Evolutionary conservation across 2,797 vertebrate genomes (phyloP).

Genomic region (Darevskia mixta): DNA sequence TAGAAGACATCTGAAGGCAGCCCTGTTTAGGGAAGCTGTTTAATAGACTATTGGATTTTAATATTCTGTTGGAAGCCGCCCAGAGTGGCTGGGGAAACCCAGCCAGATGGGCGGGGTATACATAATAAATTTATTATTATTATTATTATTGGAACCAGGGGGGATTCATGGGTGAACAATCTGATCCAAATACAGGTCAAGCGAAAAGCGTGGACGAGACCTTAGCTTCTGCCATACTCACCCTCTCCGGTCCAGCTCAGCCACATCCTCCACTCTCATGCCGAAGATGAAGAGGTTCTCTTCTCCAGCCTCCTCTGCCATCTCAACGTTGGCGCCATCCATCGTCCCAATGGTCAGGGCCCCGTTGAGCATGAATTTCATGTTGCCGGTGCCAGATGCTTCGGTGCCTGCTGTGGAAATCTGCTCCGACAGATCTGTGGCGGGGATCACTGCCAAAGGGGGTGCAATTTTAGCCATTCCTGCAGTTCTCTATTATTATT

Average conservation of each 20-base stretch:
- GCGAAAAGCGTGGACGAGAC: too few species aligned
- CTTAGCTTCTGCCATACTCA: constrained; percentile 59
- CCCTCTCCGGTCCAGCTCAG: constrained; percentile 88
- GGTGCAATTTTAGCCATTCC: not conserved
- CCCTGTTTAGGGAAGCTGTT: too few species aligned
- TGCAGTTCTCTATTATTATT: not conserved
- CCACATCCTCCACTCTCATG: constrained; percentile 92
- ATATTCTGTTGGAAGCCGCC: too few species aligned
- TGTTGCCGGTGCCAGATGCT: constrained; percentile 95
- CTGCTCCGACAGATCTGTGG: constrained; percentile 95
- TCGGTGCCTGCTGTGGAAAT: constrained; percentile 97
- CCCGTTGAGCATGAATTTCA: constrained; percentile 99
- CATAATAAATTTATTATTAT: too few species aligned
- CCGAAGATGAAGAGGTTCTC: constrained; percentile 97
- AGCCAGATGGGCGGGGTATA: too few species aligned
- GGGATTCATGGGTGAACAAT: too few species aligned
- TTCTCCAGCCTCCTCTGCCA: constrained; percentile 95
- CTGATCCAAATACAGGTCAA: too few species aligned
- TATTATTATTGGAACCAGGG: too few species aligned
- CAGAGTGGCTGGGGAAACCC: too few species aligned
- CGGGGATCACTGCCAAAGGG: constrained; percentile 90
- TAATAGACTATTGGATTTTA: too few species aligned
- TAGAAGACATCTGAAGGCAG: too few species aligned
- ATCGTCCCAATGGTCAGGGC: constrained; percentile 97
- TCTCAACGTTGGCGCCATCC: constrained; percentile 98